Evolutionary conservation across 2,888 invertebrate species (phyloP).

Genomic region (Agrochola lychnidis): DNA sequence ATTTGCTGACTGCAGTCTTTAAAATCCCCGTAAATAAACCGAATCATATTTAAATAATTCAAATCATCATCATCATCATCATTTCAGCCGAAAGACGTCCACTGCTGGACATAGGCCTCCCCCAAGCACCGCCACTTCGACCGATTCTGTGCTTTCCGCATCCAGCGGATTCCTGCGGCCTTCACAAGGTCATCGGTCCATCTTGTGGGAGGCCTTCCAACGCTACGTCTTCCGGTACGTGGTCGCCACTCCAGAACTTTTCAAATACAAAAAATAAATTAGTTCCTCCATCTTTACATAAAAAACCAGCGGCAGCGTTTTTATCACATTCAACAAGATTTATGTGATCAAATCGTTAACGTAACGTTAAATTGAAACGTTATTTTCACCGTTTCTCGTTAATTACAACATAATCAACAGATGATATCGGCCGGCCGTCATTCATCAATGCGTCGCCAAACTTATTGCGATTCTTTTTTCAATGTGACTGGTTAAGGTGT

Average conservation of each 20-base stretch:
- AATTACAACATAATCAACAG: conserved; percentile 46
- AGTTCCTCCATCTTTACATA: conserved; percentile 12
- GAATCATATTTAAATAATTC: not conserved
- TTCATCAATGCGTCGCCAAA: conserved; percentile 48
- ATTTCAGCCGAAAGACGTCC: no score
- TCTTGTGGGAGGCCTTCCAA: no score
- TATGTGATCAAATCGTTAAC: conserved; percentile 35
- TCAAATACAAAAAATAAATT: conserved; percentile 19
- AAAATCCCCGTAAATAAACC: not conserved
- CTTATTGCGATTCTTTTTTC: conserved; percentile 33
- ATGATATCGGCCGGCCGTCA: conserved; percentile 42
- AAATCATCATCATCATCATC: no score
- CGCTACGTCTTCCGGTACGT: no score
- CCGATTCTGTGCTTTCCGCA: no score
- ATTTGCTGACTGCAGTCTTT: not conserved
- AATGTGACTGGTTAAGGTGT: conserved; percentile 10
- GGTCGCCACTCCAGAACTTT: no score
- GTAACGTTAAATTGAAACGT: conserved; percentile 49
- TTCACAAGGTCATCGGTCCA: no score
- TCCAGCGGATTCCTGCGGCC: no score
- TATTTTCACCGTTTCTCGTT: conserved; percentile 51
- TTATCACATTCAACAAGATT: conserved; percentile 32
- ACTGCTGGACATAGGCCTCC: no score
- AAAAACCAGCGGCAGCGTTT: conserved; percentile 14
- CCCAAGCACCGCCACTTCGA: no score